A percentile compares a stretch with the other conserved stretches of the same genome.
Conservation (phyloP, 92 coral and sea anemone species). For the Phenganax subtilis region DNA sequence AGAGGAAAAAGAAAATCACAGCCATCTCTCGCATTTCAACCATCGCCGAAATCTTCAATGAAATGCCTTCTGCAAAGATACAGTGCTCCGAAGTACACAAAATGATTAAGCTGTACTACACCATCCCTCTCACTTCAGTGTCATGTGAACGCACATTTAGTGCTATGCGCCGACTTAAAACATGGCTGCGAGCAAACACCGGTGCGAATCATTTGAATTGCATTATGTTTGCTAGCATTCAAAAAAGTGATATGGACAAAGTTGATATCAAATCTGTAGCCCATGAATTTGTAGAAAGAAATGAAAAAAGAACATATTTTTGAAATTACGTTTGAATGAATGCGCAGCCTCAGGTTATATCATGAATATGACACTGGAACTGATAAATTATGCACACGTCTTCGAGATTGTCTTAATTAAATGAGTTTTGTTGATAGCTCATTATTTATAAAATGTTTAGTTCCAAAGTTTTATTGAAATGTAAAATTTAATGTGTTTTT, state of each 20-base stretch:
- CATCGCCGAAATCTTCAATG: conserved; percentile 8
- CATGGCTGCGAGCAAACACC: conserved; percentile 22
- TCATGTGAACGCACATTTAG: conserved; percentile 8
- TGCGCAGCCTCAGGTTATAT: no score
- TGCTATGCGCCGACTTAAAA: conserved; percentile 31
- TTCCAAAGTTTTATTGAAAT: no score
- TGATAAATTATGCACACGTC: no score
- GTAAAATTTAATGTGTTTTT: no score
- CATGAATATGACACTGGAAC: no score
- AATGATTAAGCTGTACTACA: conserved; percentile 1
- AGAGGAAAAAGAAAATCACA: not conserved
- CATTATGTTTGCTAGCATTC: conserved; percentile 35
- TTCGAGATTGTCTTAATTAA: no score
- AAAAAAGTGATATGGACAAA: conserved; percentile 14
- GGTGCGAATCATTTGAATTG: conserved; percentile 14
- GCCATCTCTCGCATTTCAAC: not conserved
- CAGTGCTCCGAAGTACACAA: conserved; percentile 15
- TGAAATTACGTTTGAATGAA: no score
- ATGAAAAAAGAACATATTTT: no score
- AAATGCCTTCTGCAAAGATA: conserved; percentile 23
- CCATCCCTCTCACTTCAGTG: not conserved
- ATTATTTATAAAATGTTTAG: no score
- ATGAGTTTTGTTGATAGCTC: no score
- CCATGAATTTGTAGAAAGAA: not conserved
- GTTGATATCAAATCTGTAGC: not conserved